Evolutionary conservation across 2,113 vertebrate genomes (phyloP).

Genomic region (Lepus europaeus): DNA sequence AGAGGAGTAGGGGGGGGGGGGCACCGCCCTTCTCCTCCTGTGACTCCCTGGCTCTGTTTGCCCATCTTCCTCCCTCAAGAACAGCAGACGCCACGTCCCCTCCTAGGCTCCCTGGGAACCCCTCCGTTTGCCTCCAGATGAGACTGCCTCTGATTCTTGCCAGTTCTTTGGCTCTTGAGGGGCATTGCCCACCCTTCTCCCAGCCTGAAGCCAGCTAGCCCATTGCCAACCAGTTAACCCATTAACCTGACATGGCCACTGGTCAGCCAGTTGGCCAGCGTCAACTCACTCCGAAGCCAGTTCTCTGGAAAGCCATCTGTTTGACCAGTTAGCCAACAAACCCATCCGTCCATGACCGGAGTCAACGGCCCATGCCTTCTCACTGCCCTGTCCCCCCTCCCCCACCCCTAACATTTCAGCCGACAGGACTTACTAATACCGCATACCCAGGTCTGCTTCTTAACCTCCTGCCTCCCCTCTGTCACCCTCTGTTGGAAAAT

Average conservation of each 20-base stretch:
- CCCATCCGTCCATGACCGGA: background rate
- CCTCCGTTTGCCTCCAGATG: background rate
- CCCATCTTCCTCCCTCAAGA: background rate
- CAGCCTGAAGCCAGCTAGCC: slow-evolving; percentile 64
- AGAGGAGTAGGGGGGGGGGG: slow-evolving; percentile 35
- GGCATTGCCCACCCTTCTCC: slow-evolving; percentile 1
- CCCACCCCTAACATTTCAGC: slow-evolving; percentile 72
- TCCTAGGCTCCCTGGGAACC: slow-evolving; percentile 1
- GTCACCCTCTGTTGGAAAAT: slow-evolving; percentile 81
- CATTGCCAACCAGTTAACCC: slow-evolving; percentile 63
- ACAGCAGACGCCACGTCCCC: slow-evolving; percentile 48
- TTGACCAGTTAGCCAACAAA: slow-evolving; percentile 68
- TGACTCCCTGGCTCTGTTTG: background rate
- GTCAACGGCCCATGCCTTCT: slow-evolving; percentile 51
- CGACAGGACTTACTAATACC: slow-evolving; percentile 86
- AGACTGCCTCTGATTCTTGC: background rate
- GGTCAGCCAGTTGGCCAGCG: slow-evolving; percentile 72
- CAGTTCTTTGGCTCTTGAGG: slow-evolving; percentile 44
- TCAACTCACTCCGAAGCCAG: background rate
- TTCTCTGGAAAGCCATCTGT: slow-evolving; percentile 73
- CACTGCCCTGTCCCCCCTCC: background rate
- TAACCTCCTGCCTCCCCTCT: slow-evolving; percentile 79
- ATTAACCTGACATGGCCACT: slow-evolving; percentile 49
- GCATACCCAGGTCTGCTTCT: slow-evolving; percentile 86
- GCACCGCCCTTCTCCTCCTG: background rate